Base-by-base conservation (phyloP, 2,888 invertebrate species). In the Leptopilina syphax region DNA sequence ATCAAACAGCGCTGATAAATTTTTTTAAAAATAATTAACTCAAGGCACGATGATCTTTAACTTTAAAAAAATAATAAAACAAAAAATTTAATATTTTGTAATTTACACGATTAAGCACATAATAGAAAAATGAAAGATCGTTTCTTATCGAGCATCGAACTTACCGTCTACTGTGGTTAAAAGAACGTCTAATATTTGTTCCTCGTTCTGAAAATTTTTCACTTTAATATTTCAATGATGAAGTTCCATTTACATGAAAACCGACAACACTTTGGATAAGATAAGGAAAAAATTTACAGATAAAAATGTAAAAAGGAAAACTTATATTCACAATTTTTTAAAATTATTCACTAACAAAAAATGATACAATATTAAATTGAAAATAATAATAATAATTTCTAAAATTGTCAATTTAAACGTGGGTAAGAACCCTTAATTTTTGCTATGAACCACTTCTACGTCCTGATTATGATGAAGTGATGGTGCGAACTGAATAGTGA, bases 401-500 rank as follows among this genome's bases (percentile, higher is more conserved):
- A 34, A 3, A 34, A 34, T 3, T 34, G 4, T 34, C 34, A 34
- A 34, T 27, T 63, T 63, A 9, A 73, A 73, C n/a, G 10, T 27
- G 47, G 10, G 50, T 50, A 50, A 73, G 18, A 70, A 27, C 13
- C 54, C 54, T 54, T 24, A 18, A n/a, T 13, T 73, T 57, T 34
- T 13, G 27, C 57, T 24, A 24, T 27, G 70, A 50, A 73, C 54
- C 70, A 73, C 70, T 70, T 24, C 70, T 57, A 54, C 12, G 54
- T 24, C n/a, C 54, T 54, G 34, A 50, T 73, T 27, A 27, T 54
- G 54, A 57, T 73, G 70, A 27, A 73, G 50, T 73, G 70, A 73
- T 73, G 70, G 54, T 73, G 70, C 70, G 50, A 73, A 73, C 70
- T 73, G 70, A 54, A 50, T 57, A 34, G 54, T 54, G 54, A 73